Evolutionary conservation across 2,888 invertebrate species (phyloP).

Genomic region (Scaeva pyrastri): DNA sequence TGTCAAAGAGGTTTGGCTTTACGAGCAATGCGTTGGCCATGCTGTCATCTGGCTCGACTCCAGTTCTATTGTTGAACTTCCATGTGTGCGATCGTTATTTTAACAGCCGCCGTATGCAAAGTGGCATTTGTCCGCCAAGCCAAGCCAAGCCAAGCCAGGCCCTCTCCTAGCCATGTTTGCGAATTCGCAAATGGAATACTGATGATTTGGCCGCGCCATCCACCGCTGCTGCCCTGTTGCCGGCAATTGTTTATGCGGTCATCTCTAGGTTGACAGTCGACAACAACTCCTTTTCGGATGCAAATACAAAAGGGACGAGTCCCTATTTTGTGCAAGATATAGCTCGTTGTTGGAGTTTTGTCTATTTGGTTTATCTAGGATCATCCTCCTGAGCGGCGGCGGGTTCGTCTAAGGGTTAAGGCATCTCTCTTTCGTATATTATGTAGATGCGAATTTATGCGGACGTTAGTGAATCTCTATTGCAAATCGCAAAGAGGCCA

Average conservation of each 20-base stretch:
- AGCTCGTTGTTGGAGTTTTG: constrained; percentile 28
- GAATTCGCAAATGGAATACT: constrained; percentile 59
- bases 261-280: constrained; percentile 59
- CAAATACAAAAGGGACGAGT: constrained; percentile 56
- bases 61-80: constrained; percentile 57
- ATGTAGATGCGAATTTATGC: constrained; percentile 58
- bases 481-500: background rate
- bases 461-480: constrained; percentile 46
- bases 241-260: constrained; percentile 68
- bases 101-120: constrained; percentile 62
- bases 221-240: background rate
- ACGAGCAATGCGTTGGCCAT: constrained; percentile 50
- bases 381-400: constrained; percentile 21
- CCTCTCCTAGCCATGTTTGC: background rate
- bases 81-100: constrained; percentile 61
- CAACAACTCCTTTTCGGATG: constrained; percentile 65
- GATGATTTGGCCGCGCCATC: constrained; percentile 40
- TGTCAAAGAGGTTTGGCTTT: constrained; percentile 58
- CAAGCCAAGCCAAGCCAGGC: background rate
- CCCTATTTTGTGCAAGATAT: constrained; percentile 41
- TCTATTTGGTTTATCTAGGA: constrained; percentile 61
- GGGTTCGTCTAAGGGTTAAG: constrained; percentile 33
- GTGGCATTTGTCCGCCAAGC: constrained; percentile 43
- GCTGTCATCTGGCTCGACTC: constrained; percentile 66
- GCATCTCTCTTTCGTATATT: background rate